Evolutionary conservation across 2,797 vertebrate genomes (phyloP).

Genomic region (Crocodylus rhombifer): DNA sequence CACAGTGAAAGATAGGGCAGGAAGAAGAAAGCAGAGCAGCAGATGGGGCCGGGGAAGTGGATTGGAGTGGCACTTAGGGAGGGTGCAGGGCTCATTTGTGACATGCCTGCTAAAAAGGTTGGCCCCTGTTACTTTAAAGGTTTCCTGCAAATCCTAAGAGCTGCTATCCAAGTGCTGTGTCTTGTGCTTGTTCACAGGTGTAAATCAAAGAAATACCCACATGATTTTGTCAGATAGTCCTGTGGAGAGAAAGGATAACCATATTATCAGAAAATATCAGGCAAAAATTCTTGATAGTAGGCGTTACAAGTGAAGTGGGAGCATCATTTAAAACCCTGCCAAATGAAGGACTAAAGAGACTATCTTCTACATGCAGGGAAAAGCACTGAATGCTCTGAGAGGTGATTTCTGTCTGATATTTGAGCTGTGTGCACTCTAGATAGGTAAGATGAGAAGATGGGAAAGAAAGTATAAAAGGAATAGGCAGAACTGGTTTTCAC

Average conservation of each 20-base stretch:
- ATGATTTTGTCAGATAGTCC: not conserved
- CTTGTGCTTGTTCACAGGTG: not conserved
- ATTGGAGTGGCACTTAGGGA: no score
- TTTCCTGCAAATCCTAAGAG: not conserved
- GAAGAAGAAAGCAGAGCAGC: no score
- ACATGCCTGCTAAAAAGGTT: no score
- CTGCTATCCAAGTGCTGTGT: not conserved
- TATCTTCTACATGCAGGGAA: not conserved
- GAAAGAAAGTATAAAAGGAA: not conserved
- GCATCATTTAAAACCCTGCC: not conserved
- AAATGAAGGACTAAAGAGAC: not conserved
- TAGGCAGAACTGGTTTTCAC: not conserved
- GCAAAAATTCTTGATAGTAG: not conserved
- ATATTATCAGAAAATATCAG: not conserved
- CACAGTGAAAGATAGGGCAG: no score
- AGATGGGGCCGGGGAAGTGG: no score
- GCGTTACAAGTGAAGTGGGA: not conserved
- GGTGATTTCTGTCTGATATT: not conserved
- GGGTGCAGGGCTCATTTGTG: no score
- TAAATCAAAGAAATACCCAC: not conserved
- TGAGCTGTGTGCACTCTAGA: not conserved
- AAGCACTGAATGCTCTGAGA: not conserved
- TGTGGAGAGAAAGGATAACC: not conserved
- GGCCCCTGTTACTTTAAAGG: not conserved
- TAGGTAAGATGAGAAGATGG: not conserved